A percentile compares a stretch with the other conserved stretches of the same genome.
Conservation (phyloP, 2,113 vertebrate species). For the Monarcha castaneiventris region DNA sequence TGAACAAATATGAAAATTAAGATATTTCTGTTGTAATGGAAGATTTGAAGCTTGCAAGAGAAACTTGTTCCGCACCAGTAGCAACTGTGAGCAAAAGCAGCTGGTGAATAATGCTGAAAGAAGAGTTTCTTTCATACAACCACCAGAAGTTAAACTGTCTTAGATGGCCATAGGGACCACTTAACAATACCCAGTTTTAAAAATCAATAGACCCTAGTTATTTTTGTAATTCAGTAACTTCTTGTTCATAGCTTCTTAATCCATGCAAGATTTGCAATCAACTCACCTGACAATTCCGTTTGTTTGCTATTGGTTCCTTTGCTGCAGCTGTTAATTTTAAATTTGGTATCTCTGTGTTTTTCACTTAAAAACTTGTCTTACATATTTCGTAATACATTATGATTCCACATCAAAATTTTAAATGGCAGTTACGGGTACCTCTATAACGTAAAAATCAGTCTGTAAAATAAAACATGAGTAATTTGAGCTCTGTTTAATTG, state of each 20-base stretch:
- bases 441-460: neutral
- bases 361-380: neutral
- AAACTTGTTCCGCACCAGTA: neutral
- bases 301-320: neutral
- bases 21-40: neutral
- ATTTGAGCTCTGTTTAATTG: neutral
- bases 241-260: neutral
- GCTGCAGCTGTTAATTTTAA: neutral
- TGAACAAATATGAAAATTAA: neutral
- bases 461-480: neutral
- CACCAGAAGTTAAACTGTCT: neutral
- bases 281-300: neutral
- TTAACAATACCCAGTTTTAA: neutral
- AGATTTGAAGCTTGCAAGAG: neutral
- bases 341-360: neutral
- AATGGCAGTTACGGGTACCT: neutral
- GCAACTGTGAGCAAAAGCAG: slow-evolving; percentile 18
- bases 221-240: neutral
- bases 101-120: neutral
- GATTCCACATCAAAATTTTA: fast-evolving
- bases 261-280: neutral
- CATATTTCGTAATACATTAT: neutral
- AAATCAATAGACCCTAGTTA: neutral
- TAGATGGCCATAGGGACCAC: neutral
- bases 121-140: neutral